phyloP scores from a whole-genome alignment of 92 coral and sea anemone species.

The Parazoanthus swiftii region DNA sequence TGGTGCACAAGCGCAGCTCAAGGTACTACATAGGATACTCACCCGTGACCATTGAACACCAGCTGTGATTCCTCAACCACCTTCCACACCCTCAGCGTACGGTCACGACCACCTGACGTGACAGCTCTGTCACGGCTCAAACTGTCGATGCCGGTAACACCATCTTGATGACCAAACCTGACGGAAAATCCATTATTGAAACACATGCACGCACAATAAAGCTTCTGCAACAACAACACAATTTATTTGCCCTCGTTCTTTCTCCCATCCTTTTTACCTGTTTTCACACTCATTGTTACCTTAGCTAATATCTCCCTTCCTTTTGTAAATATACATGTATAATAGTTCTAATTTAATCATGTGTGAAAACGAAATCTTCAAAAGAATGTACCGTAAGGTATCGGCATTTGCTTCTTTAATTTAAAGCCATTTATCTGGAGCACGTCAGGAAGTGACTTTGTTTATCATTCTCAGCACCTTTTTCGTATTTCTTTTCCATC shows the following conservation, averaged over 20 bases:
- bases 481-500: no score
- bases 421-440: background rate
- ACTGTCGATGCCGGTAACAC: constrained; percentile 88
- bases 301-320: no score
- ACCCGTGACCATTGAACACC: constrained; percentile 87
- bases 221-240: background rate
- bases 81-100: constrained; percentile 90
- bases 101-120: constrained; percentile 94
- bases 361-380: background rate
- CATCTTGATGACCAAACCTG: constrained; percentile 96
- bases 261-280: no score
- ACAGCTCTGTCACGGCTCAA: constrained; percentile 89
- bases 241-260: no score
- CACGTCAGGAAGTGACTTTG: background rate
- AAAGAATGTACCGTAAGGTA: background rate
- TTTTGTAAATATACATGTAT: no score
- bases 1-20: background rate
- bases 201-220: background rate
- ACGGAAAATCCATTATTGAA: background rate
- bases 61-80: constrained; percentile 90
- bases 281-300: no score
- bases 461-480: background rate
- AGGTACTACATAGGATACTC: constrained; percentile 17
- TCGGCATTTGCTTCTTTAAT: background rate
- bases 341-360: no score